A percentile compares a stretch with the other conserved stretches of the same genome.
phyloP scores from a whole-genome alignment of 2,797 vertebrate species.

The Pantherophis alleghaniensis region DNA sequence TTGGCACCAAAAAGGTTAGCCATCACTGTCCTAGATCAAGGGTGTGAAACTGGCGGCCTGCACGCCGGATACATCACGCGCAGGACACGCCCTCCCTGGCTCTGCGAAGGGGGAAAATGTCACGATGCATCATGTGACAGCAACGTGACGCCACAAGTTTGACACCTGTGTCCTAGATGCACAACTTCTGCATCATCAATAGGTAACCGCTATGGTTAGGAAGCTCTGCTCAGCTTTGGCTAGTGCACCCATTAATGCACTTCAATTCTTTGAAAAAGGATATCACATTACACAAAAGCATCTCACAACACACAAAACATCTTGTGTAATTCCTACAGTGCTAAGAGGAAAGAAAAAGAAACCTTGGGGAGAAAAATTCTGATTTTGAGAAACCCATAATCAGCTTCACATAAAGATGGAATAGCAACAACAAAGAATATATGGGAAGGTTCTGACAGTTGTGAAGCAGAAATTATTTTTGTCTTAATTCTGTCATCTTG shows the following conservation, averaged over 20 bases:
- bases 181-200: not conserved
- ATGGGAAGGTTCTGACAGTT: not conserved
- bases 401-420: not conserved
- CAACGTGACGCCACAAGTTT: not conserved
- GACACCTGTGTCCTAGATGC: not conserved
- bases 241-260: not conserved
- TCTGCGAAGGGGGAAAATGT: not conserved
- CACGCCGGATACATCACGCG: accelerated
- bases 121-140: accelerated
- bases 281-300: not conserved
- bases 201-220: not conserved
- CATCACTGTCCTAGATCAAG: not conserved
- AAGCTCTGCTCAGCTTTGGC: not conserved
- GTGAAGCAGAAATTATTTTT: not conserved
- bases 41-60: too few relatives aligned
- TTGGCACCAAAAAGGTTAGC: too few relatives aligned
- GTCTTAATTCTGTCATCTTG: not conserved
- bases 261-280: not conserved
- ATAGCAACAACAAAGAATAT: not conserved
- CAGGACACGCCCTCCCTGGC: too few relatives aligned
- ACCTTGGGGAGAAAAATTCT: not conserved
- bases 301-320: not conserved
- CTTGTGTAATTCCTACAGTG: not conserved
- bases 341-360: not conserved
- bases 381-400: not conserved